Evolutionary conservation across 2,888 invertebrate genomes (phyloP).

Genomic region (Gisinianus flammeolus): DNA sequence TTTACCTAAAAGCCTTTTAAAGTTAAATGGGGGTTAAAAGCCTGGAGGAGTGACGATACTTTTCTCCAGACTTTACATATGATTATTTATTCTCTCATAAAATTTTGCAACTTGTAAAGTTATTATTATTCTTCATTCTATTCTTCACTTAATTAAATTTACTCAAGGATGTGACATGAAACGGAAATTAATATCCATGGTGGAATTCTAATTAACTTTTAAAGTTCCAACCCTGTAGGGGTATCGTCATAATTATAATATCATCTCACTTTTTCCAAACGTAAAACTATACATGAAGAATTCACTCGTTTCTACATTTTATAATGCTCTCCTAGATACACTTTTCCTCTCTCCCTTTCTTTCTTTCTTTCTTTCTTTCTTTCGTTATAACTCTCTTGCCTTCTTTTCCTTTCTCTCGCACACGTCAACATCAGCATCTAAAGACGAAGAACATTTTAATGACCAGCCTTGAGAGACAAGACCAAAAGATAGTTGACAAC

Average conservation of each 20-base stretch:
- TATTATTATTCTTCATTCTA: background rate
- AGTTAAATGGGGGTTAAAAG: too few relatives aligned
- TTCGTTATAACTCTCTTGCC: background rate
- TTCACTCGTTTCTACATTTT: too few relatives aligned
- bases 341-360: too few relatives aligned
- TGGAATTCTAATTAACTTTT: conserved; percentile 13
- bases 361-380: too few relatives aligned
- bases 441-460: background rate
- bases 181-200: conserved; percentile 4
- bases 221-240: background rate
- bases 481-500: conserved; percentile 11
- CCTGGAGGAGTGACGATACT: too few relatives aligned
- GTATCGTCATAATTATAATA: background rate
- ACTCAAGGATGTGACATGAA: background rate
- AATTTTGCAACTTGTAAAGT: background rate
- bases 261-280: too few relatives aligned
- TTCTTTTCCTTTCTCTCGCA: background rate
- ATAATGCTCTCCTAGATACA: too few relatives aligned
- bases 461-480: conserved; percentile 13
- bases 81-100: background rate
- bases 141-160: conserved; percentile 5
- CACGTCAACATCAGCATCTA: background rate
- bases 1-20: too few relatives aligned
- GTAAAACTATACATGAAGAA: too few relatives aligned
- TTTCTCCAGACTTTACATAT: background rate